phyloP scores from a whole-genome alignment of 2,888 invertebrate species.

The Limenitis camilla region DNA sequence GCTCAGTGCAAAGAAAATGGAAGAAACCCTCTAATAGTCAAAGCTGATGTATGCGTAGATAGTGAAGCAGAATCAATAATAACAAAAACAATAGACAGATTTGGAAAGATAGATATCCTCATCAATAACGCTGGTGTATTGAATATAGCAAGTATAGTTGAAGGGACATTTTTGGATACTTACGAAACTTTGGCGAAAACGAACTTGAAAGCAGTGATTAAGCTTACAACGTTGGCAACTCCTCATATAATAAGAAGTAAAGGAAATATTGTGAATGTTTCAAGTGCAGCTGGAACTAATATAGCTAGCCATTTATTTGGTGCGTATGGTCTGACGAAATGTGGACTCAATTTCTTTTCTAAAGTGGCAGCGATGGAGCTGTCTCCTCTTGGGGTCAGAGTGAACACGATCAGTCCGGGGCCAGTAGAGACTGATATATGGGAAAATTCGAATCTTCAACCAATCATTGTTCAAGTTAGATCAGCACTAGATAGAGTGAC shows the following conservation, averaged over 20 bases:
- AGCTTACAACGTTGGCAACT: conserved; percentile 28
- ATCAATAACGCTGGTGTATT: conserved; percentile 28
- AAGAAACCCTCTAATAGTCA: conserved; percentile 22
- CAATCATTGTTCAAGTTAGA: too few relatives aligned
- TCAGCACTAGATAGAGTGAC: conserved; percentile 25
- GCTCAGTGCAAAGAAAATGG: conserved; percentile 27
- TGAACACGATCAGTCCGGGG: conserved; percentile 81
- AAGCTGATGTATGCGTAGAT: conserved; percentile 23
- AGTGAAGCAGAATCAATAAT: conserved; percentile 18
- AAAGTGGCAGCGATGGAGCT: conserved; percentile 79
- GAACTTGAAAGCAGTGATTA: conserved; percentile 33
- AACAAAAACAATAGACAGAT: conserved; percentile 20
- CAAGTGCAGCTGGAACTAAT: conserved; percentile 30
- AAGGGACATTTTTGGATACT: conserved; percentile 18
- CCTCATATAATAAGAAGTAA: conserved; percentile 35
- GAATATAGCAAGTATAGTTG: conserved; percentile 10
- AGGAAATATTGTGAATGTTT: conserved; percentile 43
- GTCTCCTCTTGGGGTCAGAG: conserved; percentile 74
- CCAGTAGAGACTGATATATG: conserved; percentile 66
- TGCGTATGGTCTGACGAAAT: conserved; percentile 80
- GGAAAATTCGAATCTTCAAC: conserved; percentile 53
- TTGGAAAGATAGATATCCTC: conserved; percentile 24
- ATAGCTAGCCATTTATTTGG: too few relatives aligned
- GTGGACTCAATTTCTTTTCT: conserved; percentile 83
- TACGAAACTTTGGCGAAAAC: conserved; percentile 34